These are phyloP conservation scores for Bicyclus anynana DNA, from an alignment of 1,140 invertebrate species.

Conservation along the genomic window DNA sequence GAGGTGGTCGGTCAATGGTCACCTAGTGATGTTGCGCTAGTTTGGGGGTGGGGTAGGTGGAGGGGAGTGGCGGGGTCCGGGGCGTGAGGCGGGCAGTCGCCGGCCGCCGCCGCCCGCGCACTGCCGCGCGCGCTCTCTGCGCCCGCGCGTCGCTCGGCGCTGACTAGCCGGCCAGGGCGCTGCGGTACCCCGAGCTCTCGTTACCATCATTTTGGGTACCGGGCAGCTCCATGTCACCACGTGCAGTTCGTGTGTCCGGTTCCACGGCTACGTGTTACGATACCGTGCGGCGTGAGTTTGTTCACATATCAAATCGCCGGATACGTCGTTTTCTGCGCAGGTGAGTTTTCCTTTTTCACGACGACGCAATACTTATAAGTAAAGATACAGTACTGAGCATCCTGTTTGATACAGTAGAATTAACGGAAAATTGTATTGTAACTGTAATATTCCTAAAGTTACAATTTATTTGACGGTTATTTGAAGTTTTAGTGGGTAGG, in stretches of 20 bases:
- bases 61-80: slow-evolving; percentile 37
- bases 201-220: slow-evolving; percentile 29
- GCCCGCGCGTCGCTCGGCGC: slow-evolving; percentile 36
- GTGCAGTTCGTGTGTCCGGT: slow-evolving; percentile 42
- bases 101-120: slow-evolving; percentile 54
- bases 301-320: slow-evolving; percentile 30
- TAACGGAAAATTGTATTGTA: background rate
- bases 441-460: too few species aligned
- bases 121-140: slow-evolving; percentile 42
- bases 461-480: background rate
- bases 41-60: slow-evolving; percentile 32
- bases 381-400: background rate
- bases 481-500: background rate
- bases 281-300: slow-evolving; percentile 32
- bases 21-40: background rate
- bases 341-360: slow-evolving; percentile 24
- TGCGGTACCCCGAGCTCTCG: slow-evolving; percentile 29
- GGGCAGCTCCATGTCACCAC: slow-evolving; percentile 29
- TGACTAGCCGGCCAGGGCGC: slow-evolving; percentile 30
- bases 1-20: slow-evolving; percentile 42
- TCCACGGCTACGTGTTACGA: slow-evolving; percentile 28
- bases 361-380: slow-evolving; percentile 7
- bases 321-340: slow-evolving; percentile 28
- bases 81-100: slow-evolving; percentile 54
- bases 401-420: background rate